Percentiles rank a stretch among this genome's conserved stretches.
Conservation (phyloP, 2,113 vertebrate species). For the Merops nubicus region DNA sequence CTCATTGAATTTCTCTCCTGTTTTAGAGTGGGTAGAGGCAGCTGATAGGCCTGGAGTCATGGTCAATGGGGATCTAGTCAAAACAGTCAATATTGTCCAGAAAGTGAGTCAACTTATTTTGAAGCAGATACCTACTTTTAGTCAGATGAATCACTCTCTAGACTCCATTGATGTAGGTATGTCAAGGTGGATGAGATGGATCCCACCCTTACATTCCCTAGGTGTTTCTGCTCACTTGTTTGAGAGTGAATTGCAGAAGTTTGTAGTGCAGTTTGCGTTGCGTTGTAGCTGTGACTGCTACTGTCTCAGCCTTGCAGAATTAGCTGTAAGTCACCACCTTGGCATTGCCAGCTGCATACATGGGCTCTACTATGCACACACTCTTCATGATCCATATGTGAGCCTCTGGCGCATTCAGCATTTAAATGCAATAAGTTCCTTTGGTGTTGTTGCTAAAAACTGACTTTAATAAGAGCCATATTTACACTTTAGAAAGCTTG, state of each 20-base stretch:
- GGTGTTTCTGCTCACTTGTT: background rate
- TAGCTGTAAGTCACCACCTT: background rate
- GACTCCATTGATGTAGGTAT: background rate
- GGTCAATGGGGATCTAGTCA: conserved; percentile 34
- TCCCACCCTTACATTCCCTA: background rate
- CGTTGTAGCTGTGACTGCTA: background rate
- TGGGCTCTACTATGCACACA: background rate
- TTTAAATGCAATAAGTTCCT: background rate
- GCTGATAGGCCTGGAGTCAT: conserved; percentile 27
- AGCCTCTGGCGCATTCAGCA: background rate
- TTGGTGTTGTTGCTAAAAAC: background rate
- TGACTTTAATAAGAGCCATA: background rate
- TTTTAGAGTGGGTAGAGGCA: background rate
- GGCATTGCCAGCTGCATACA: background rate
- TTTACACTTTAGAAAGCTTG: conserved; percentile 6
- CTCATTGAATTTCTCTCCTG: conserved; percentile 24
- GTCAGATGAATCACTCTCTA: conserved; percentile 19
- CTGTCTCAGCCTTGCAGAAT: background rate
- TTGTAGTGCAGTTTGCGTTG: background rate
- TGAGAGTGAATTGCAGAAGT: background rate
- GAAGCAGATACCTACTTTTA: conserved; percentile 17
- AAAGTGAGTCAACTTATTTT: conserved; percentile 37
- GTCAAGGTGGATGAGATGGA: conserved; percentile 13
- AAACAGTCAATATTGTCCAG: conserved; percentile 45
- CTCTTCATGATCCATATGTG: accelerated